phyloP scores from a whole-genome alignment of 2,888 invertebrate species.

The Trichogramma evanescens region DNA sequence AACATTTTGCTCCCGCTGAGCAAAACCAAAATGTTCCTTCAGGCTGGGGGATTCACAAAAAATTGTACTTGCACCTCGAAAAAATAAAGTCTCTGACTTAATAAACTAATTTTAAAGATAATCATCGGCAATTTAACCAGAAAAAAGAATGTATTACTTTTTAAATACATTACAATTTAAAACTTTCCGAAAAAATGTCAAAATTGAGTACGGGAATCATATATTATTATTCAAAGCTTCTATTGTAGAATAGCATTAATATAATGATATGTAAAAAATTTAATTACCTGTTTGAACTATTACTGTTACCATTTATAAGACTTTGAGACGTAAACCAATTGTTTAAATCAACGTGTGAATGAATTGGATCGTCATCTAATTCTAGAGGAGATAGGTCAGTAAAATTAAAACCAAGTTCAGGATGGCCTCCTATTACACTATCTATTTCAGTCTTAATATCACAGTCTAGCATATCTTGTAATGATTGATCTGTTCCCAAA shows the following conservation, averaged over 20 bases:
- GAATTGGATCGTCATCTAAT: conserved; percentile 56
- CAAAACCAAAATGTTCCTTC: too few species aligned
- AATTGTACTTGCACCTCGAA: too few species aligned
- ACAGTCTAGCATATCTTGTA: conserved; percentile 85
- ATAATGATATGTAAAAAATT: neutral
- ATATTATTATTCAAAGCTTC: neutral
- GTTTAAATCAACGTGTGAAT: conserved; percentile 37
- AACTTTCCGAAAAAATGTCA: neutral
- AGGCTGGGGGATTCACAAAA: too few species aligned
- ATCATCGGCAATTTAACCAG: too few species aligned
- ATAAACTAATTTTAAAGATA: too few species aligned
- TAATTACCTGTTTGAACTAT: conserved; percentile 41
- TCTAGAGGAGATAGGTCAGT: conserved; percentile 53
- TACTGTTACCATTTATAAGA: conserved; percentile 42
- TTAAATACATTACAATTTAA: neutral
- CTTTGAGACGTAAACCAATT: conserved; percentile 40
- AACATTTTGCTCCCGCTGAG: too few species aligned
- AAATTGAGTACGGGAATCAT: neutral
- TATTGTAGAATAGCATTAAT: neutral
- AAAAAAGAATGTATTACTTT: neutral
- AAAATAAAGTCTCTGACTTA: too few species aligned
- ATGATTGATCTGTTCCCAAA: conserved; percentile 55
- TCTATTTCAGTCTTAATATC: conserved; percentile 84
- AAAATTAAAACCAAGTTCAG: conserved; percentile 54
- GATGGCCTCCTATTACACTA: conserved; percentile 64